A percentile compares a stretch with the other conserved stretches of the same genome.
phyloP scores from a whole-genome alignment of 2,888 invertebrate genomes.

The Syritta pipiens region DNA sequence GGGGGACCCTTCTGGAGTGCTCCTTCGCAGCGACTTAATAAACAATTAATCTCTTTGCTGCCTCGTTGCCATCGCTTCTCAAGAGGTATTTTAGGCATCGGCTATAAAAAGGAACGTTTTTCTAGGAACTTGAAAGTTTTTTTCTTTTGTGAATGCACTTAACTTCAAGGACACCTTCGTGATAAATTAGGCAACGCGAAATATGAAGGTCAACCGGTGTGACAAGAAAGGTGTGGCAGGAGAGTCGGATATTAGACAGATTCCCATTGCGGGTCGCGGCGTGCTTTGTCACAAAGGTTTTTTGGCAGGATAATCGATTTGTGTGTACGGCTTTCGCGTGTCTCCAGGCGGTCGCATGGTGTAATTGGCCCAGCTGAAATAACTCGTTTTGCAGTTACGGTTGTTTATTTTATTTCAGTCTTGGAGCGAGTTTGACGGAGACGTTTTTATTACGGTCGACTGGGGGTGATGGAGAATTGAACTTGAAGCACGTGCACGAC shows the following conservation, averaged over 20 bases:
- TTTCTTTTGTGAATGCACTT: slow-evolving; percentile 20
- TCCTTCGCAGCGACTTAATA: slow-evolving; percentile 5
- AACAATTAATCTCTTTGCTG: slow-evolving; percentile 8
- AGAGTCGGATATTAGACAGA: not conserved
- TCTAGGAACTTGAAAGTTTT: not conserved
- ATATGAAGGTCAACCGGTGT: not conserved
- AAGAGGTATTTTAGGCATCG: not conserved
- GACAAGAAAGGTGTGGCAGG: slow-evolving; percentile 19
- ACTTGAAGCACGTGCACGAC: slow-evolving; percentile 3
- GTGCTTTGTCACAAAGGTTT: not conserved
- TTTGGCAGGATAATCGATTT: slow-evolving; percentile 21
- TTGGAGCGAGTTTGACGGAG: not conserved
- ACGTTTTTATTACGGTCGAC: not conserved
- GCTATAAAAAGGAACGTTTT: slow-evolving; percentile 17
- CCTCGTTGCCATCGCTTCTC: not conserved
- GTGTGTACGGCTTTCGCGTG: slow-evolving; percentile 7
- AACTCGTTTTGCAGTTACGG: slow-evolving; percentile 18
- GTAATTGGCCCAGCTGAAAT: not conserved
- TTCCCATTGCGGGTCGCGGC: not conserved
- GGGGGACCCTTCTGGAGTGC: not conserved
- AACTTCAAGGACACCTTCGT: slow-evolving; percentile 27
- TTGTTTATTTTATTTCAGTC: slow-evolving; percentile 20
- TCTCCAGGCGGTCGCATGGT: slow-evolving; percentile 2
- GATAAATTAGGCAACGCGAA: slow-evolving; percentile 10
- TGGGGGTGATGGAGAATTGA: not conserved